These are phyloP conservation scores for Agapornis canus DNA, from an alignment of 2,797 vertebrate genomes.

Conservation along the genomic window DNA sequence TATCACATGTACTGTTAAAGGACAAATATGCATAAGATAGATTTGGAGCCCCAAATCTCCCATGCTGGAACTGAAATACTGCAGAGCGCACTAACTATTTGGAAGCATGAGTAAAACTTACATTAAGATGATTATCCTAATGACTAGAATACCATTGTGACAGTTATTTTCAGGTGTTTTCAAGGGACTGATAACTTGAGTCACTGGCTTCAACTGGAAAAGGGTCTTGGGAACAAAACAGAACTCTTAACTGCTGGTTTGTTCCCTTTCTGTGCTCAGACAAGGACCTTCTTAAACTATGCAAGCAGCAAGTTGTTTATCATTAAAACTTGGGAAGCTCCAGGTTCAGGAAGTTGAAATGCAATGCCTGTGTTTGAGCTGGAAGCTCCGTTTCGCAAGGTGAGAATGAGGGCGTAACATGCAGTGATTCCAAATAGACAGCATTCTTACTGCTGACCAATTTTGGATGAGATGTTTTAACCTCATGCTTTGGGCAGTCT, in stretches of 20 bases:
- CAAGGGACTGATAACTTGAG: background rate
- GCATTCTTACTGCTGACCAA: background rate
- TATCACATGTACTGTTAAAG: background rate
- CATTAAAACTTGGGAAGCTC: background rate
- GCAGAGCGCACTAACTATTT: background rate
- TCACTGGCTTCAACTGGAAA: background rate
- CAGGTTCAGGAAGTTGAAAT: background rate
- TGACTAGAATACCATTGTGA: background rate
- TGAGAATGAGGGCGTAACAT: background rate
- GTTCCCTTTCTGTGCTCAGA: background rate
- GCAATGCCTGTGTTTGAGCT: background rate
- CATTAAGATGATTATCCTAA: background rate
- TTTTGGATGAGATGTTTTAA: background rate
- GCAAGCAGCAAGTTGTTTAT: background rate
- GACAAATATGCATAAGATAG: background rate
- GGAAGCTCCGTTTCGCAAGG: background rate
- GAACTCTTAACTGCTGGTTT: background rate
- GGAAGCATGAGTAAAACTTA: background rate
- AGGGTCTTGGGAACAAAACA: background rate
- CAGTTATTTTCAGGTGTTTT: background rate
- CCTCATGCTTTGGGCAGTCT: background rate
- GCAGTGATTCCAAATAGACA: background rate
- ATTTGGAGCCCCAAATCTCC: background rate
- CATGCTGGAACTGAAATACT: background rate
- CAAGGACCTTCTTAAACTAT: background rate